Conservation (phyloP, 2,797 vertebrate species). For the Parauchenoglanis punctatus region DNA sequence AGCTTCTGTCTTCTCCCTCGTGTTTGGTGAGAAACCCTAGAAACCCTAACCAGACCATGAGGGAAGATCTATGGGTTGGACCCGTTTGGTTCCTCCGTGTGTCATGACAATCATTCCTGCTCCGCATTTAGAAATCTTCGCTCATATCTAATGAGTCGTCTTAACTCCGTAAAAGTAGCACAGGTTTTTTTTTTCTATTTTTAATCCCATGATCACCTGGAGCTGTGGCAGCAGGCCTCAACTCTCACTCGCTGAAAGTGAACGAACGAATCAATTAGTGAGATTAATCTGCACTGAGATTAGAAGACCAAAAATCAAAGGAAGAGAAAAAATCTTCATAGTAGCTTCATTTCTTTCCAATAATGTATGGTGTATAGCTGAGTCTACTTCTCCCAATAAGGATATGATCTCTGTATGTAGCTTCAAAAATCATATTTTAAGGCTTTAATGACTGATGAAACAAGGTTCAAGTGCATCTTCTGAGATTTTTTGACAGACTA, state of each 20-base stretch:
- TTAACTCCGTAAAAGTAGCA: conserved; percentile 59
- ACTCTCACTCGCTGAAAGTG: not conserved
- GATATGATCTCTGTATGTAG: not conserved
- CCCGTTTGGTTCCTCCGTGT: conserved; percentile 55
- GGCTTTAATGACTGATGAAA: not conserved
- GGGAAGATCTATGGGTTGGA: conserved; percentile 54
- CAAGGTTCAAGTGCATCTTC: not conserved
- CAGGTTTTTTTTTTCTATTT: not conserved
- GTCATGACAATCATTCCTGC: conserved; percentile 63
- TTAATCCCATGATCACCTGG: conserved; percentile 44
- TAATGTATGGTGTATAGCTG: not conserved
- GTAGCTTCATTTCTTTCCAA: not conserved
- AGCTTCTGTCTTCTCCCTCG: conserved; percentile 52
- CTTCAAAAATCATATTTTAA: not conserved
- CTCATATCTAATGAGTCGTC: conserved; percentile 61
- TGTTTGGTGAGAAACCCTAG: conserved; percentile 55
- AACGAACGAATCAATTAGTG: no score
- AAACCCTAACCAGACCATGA: conserved; percentile 30
- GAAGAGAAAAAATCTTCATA: not conserved
- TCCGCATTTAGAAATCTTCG: conserved; percentile 70
- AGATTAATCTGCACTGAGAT: not conserved
- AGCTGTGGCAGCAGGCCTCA: conserved; percentile 45
- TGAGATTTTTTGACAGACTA: not conserved
- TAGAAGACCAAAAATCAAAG: not conserved
- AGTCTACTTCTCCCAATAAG: not conserved